These are phyloP conservation scores for Ailuropoda melanoleuca DNA, from an alignment of 2,113 vertebrate species.

Conservation along the genomic window DNA sequence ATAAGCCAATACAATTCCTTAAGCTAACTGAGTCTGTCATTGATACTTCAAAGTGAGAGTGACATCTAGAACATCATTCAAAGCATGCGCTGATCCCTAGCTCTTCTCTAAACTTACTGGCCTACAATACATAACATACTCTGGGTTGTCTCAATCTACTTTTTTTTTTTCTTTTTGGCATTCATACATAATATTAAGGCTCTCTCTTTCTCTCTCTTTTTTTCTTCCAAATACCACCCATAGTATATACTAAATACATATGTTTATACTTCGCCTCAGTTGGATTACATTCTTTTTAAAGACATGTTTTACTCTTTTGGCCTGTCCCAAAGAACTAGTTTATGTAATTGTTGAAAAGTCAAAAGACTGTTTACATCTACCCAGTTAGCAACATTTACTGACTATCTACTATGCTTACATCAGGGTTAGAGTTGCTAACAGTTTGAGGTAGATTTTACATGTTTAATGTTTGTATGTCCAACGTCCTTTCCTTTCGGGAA, in stretches of 20 bases:
- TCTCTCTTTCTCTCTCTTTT: background rate
- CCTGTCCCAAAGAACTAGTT: background rate
- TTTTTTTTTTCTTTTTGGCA: background rate
- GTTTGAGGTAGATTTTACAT: background rate
- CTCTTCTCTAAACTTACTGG: background rate
- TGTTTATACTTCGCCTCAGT: background rate
- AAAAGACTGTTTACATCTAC: background rate
- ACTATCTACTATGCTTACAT: background rate
- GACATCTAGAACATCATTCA: background rate
- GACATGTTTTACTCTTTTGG: background rate
- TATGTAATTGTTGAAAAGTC: background rate
- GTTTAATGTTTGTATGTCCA: background rate
- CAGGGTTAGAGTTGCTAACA: background rate
- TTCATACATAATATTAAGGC: background rate
- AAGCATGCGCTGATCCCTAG: background rate
- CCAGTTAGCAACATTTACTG: background rate
- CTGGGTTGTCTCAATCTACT: background rate
- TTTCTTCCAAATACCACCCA: background rate
- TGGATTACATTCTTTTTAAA: background rate
- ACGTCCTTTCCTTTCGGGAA: background rate
- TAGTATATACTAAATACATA: background rate
- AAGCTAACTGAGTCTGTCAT: background rate
- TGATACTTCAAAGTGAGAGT: background rate
- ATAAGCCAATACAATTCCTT: background rate
- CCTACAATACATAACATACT: background rate